These are phyloP conservation scores for Nixonia krombeini DNA, from an alignment of 1,140 invertebrate genomes.

Conservation along the genomic window DNA sequence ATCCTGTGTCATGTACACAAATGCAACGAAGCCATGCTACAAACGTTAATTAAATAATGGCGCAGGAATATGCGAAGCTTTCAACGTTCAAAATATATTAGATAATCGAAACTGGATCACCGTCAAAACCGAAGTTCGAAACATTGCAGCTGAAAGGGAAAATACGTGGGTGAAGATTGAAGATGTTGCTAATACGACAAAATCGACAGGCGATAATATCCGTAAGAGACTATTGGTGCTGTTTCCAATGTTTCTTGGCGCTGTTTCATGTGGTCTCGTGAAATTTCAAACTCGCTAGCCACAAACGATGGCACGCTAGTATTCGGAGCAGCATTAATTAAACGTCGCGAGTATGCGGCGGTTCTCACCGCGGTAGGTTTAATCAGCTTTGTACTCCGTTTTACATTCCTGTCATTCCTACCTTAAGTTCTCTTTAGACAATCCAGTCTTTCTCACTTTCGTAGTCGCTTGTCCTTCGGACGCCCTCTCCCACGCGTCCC, in stretches of 20 bases:
- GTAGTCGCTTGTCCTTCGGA: conserved; percentile 7
- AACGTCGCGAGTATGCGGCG: conserved; percentile 45
- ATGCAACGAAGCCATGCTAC: no score
- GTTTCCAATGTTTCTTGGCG: conserved; percentile 43
- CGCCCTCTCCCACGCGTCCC: no score
- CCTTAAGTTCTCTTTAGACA: conserved; percentile 34
- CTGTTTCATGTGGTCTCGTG: conserved; percentile 38
- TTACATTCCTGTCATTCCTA: conserved; percentile 45
- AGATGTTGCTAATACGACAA: neutral
- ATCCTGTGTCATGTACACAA: no score
- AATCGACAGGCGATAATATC: conserved; percentile 4
- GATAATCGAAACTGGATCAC: no score
- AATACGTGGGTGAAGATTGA: no score
- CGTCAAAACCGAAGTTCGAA: neutral
- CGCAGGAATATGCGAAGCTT: no score
- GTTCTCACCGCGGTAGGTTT: conserved; percentile 43
- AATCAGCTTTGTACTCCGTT: conserved; percentile 49
- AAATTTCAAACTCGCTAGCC: conserved; percentile 44
- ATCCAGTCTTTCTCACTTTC: conserved; percentile 38
- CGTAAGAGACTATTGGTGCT: conserved; percentile 25
- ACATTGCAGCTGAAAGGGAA: no score
- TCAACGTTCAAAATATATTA: no score
- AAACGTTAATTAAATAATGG: no score
- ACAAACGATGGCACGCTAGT: conserved; percentile 44
- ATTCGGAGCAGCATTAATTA: conserved; percentile 46